A percentile compares a stretch with the other conserved stretches of the same genome.
These are phyloP conservation scores for Atta texana DNA, from an alignment of 1,140 invertebrate genomes.

Conservation along the genomic window DNA sequence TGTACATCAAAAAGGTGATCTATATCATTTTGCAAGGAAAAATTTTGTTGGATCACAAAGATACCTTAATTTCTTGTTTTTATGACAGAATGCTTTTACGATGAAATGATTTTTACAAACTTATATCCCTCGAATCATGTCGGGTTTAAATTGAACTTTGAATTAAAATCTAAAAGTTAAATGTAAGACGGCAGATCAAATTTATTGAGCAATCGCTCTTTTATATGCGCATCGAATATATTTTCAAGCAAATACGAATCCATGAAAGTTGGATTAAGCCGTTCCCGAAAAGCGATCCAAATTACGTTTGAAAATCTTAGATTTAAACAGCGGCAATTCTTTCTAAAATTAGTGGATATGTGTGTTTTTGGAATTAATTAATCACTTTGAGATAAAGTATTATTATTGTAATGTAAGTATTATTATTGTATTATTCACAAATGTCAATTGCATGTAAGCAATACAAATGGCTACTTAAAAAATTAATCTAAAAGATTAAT, in stretches of 20 bases:
- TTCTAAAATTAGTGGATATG: conserved; percentile 7
- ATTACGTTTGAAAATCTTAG: background rate
- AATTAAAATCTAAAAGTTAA: conserved; percentile 57
- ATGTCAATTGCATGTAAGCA: background rate
- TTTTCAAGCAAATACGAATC: conserved; percentile 31
- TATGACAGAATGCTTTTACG: background rate
- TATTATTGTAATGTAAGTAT: background rate
- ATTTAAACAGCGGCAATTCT: background rate
- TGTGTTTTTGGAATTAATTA: background rate
- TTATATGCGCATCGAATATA: conserved; percentile 48
- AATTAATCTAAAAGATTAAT: background rate
- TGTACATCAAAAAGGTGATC: background rate
- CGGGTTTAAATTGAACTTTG: background rate
- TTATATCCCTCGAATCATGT: conserved; percentile 12
- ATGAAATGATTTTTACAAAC: background rate
- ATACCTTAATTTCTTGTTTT: conserved; percentile 4
- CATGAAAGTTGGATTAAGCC: conserved; percentile 44
- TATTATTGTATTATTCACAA: background rate
- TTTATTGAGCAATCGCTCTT: conserved; percentile 30
- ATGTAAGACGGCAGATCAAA: conserved; percentile 33
- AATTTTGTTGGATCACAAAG: background rate
- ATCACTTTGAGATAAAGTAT: background rate
- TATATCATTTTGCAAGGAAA: background rate
- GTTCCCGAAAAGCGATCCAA: background rate
- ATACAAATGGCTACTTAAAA: background rate